Base-by-base conservation (phyloP, 1,140 invertebrate genomes). In the Pissodes strobi region DNA sequence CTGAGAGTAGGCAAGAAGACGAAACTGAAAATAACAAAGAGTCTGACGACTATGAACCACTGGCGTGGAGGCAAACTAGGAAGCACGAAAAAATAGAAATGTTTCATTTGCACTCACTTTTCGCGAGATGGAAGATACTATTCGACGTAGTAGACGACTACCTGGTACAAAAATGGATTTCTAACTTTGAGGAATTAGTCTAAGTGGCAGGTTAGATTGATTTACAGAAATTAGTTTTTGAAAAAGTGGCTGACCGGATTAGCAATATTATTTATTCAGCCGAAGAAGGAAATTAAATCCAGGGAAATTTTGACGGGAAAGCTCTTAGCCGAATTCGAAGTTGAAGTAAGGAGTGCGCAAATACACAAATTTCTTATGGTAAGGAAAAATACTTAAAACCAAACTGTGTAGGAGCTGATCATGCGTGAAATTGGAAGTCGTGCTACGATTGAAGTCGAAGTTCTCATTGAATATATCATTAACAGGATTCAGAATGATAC, bases 151-250 rank as follows among this genome's bases (percentile, higher is more conserved):
- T 45, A 9, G 48, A 61, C 13, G 51, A 66, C 15, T 64, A 60
- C 51, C 59, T 45, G 3, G 45, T n/a, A n/a, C n/a, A 43, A 39
- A 64, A 53, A 37, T 72, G 69, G 69, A 48, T 74, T 8, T 22
- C 34, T 0, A 71, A 74, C 22, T 72, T 74, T 53, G 71, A 74
- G 30, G 71, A 74, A 39, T 62, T 41, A 13, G 65, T 67, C 1
- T 21, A 22, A 19, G 19, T 70, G 9, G 66, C 70, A 68, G 68
- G 49, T 49, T 67, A n/a, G n/a, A n/a, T n/a, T n/a, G n/a, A n/a
- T n/a, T n/a, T n/a, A n/a, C n/a, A n/a, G n/a, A n/a, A n/a, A n/a
- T n/a, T n/a, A n/a, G n/a, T n/a, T n/a, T n/a, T n/a, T n/a, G n/a
- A n/a, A n/a, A n/a, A n/a, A n/a, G n/a, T n/a, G n/a, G n/a, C n/a